phyloP scores from a whole-genome alignment of 2,888 invertebrate genomes.

The Incurvaria masculella region DNA sequence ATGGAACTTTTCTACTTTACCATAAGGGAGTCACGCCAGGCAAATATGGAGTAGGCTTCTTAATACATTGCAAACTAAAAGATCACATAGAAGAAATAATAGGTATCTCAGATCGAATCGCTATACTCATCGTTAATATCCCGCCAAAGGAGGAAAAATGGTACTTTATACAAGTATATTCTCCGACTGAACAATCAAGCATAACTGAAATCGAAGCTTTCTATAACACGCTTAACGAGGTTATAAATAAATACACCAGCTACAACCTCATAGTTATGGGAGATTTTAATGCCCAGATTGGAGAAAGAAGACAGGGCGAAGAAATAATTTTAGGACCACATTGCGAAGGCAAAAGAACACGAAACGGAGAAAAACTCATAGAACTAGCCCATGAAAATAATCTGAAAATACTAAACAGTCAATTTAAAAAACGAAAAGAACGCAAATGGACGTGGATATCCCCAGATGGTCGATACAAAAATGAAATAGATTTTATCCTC shows the following conservation, averaged over 20 bases:
- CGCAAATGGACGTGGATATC: conserved; percentile 17
- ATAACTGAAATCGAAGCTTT: conserved; percentile 15
- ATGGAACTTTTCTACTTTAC: too few species aligned
- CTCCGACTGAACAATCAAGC: conserved; percentile 18
- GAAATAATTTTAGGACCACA: conserved; percentile 13
- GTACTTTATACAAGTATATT: conserved; percentile 19
- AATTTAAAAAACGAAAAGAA: conserved; percentile 15
- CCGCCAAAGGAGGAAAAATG: conserved; percentile 17
- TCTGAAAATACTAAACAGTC: too few species aligned
- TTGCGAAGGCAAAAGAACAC: conserved; percentile 15
- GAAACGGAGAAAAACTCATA: conserved; percentile 15
- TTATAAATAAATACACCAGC: conserved; percentile 13
- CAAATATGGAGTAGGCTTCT: conserved; percentile 18
- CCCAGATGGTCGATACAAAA: conserved; percentile 17
- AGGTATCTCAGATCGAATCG: conserved; percentile 19
- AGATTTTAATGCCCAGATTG: conserved; percentile 16
- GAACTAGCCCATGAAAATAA: conserved; percentile 11
- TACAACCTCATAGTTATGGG: conserved; percentile 18
- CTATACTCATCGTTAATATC: conserved; percentile 17
- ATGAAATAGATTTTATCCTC: conserved; percentile 16
- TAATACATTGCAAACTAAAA: conserved; percentile 16
- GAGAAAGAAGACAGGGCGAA: conserved; percentile 14
- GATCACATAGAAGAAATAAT: conserved; percentile 14
- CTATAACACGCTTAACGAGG: conserved; percentile 16
- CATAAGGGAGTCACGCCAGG: conserved; percentile 16